phyloP scores from a whole-genome alignment of 2,888 invertebrate genomes.

The Cistogaster globosa region DNA sequence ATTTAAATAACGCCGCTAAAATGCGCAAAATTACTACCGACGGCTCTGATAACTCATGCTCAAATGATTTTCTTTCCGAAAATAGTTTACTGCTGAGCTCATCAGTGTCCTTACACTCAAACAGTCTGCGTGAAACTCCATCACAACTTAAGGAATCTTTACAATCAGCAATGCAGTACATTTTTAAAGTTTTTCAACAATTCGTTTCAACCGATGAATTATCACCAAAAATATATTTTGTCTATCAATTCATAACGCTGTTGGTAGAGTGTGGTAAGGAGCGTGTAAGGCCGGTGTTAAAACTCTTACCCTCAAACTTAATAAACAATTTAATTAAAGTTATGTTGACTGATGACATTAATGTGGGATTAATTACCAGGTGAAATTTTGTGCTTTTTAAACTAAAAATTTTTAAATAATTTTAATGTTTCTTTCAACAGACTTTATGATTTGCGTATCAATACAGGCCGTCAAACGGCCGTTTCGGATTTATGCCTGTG shows the following conservation, averaged over 20 bases:
- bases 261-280: constrained; percentile 91
- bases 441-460: constrained; percentile 89
- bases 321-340: constrained; percentile 91
- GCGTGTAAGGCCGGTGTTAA: constrained; percentile 87
- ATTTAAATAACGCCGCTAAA: constrained; percentile 84
- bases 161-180: constrained; percentile 86
- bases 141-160: constrained; percentile 86
- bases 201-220: constrained; percentile 87
- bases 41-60: constrained; percentile 85
- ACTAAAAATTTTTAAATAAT: not conserved
- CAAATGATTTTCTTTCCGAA: constrained; percentile 80
- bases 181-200: constrained; percentile 89
- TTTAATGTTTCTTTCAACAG: constrained; percentile 68
- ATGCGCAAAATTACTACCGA: constrained; percentile 85
- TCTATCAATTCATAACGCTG: constrained; percentile 89
- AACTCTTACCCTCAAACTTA: constrained; percentile 89
- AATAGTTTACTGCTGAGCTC: constrained; percentile 70
- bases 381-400: constrained; percentile 50
- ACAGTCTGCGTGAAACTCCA: constrained; percentile 73
- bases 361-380: constrained; percentile 81
- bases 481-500: constrained; percentile 94
- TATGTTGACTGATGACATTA: constrained; percentile 80
- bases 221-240: constrained; percentile 92
- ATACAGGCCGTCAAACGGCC: constrained; percentile 91
- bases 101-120: constrained; percentile 54